Conservation (phyloP, 2,888 invertebrate genomes). For the Camptogramma bilineatum region DNA sequence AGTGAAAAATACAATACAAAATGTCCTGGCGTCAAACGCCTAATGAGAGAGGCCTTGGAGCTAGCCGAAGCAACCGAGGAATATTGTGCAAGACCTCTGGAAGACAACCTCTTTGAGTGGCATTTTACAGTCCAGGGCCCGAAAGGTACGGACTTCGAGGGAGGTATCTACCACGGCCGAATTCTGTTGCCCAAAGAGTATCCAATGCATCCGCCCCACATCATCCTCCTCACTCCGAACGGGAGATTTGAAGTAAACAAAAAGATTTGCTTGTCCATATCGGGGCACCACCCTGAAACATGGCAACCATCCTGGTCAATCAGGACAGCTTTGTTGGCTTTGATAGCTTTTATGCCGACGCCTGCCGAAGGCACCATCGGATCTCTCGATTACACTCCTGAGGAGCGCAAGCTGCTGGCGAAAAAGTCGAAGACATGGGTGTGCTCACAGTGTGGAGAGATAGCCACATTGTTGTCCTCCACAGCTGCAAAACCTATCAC, state of each 20-base stretch:
- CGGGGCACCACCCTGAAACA: conserved; percentile 98
- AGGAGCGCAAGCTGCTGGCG: conserved; percentile 92
- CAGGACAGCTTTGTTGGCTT: conserved; percentile 94
- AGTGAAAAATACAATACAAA: conserved; percentile 81
- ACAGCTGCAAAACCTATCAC: conserved; percentile 80
- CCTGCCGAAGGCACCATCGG: conserved; percentile 96
- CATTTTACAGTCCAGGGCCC: conserved; percentile 98
- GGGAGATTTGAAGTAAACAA: conserved; percentile 97
- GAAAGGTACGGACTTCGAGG: conserved; percentile 94
- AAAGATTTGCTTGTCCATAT: conserved; percentile 98
- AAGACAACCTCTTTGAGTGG: conserved; percentile 99
- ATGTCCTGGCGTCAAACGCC: conserved; percentile 94
- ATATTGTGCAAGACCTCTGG: conserved; percentile 94
- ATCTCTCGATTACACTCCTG: conserved; percentile 94
- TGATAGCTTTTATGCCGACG: conserved; percentile 98
- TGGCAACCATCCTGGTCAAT: conserved; percentile 99
- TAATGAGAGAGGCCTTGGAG: conserved; percentile 96
- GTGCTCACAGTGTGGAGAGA: conserved; percentile 76
- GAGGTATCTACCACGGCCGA: conserved; percentile 96
- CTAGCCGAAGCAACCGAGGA: conserved; percentile 94
- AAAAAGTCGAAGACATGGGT: conserved; percentile 86
- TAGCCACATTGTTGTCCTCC: conserved; percentile 69
- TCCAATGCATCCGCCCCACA: conserved; percentile 98
- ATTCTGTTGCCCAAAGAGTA: conserved; percentile 97
- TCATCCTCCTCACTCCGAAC: conserved; percentile 96